These are phyloP conservation scores for Canis aureus DNA, from an alignment of 2,113 vertebrate genomes.

Conservation along the genomic window DNA sequence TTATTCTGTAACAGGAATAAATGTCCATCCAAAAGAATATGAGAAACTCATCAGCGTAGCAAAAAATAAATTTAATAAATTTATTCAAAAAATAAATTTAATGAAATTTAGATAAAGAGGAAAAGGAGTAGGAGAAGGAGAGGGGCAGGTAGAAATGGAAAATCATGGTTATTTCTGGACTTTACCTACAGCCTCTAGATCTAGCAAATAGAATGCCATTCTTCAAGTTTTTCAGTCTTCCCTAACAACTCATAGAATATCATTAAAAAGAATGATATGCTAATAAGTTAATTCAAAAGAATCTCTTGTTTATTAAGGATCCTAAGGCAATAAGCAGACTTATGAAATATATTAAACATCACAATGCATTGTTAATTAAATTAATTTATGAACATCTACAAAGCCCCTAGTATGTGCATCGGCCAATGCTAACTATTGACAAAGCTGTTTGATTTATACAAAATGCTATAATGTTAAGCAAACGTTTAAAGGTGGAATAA, in stretches of 20 bases:
- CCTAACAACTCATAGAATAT: neutral
- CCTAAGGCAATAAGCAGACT: neutral
- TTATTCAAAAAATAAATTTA: neutral
- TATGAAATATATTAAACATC: constrained; percentile 22
- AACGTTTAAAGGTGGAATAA: neutral
- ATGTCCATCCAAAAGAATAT: neutral
- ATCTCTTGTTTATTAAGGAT: neutral
- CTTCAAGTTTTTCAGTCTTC: neutral
- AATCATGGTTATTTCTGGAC: neutral
- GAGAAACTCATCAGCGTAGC: constrained; percentile 9
- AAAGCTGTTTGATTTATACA: neutral
- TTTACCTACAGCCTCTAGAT: neutral
- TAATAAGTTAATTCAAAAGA: neutral
- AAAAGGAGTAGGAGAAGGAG: neutral
- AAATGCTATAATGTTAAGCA: neutral
- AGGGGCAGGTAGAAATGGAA: neutral
- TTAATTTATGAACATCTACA: constrained; percentile 13
- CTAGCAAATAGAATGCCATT: neutral
- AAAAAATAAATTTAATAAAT: neutral
- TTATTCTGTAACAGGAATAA: neutral
- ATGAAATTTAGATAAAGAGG: neutral
- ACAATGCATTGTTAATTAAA: neutral
- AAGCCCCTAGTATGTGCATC: neutral
- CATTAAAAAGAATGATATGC: neutral
- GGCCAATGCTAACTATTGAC: neutral